Evolutionary conservation across 2,888 invertebrate species (phyloP), one percentile per base, ranked within the genome.

Genomic region (Eristalis pertinax): DNA sequence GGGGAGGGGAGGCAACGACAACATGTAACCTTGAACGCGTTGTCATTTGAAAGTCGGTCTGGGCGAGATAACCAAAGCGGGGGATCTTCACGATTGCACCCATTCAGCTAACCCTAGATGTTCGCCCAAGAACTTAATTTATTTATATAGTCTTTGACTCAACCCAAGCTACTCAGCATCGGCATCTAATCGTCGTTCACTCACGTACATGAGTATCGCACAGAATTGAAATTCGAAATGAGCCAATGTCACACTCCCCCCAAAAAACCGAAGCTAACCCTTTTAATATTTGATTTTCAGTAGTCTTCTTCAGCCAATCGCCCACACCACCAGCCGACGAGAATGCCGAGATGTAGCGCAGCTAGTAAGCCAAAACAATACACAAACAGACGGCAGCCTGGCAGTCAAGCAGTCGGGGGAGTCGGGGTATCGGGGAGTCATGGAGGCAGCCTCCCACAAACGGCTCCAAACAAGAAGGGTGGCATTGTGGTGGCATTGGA

Each of bases 231-330:
- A 77, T 81, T 85, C 77, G 73, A 81, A 81, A 77, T 73, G 58
- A 60, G 56, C 77, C 85, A 81, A 81, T 80, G 81, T 73, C 58
- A 24, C 24, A 19, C 50, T 68, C 50, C 67, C 73, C 70, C 73
- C 63, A 41, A n/a, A 43, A 69, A 77, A 68, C 85, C 76, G 68
- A 81, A 58, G 73, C 72, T 81, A 72, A 85, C 77, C 81, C 81
- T 85, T 81, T 85, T 81, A 85, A 85, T 81, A 85, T 85, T 85
- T 81, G 64, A 85, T 77, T 77, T 81, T n/a, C 65, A 80, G 38
- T 11, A 80, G 62, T 58, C 63, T 26, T 62, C 29, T 41, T 24
- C 24, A n/a, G 50, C 56, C 50, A 60, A 26, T 60, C 24, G 26
- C 26, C 26, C 26, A 15, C 26, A 29, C 13, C 50, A n/a, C n/a